A percentile compares a stretch with the other conserved stretches of the same genome.
Conservation (phyloP, 2,888 invertebrate species). For the Azorinus chamasolen region DNA sequence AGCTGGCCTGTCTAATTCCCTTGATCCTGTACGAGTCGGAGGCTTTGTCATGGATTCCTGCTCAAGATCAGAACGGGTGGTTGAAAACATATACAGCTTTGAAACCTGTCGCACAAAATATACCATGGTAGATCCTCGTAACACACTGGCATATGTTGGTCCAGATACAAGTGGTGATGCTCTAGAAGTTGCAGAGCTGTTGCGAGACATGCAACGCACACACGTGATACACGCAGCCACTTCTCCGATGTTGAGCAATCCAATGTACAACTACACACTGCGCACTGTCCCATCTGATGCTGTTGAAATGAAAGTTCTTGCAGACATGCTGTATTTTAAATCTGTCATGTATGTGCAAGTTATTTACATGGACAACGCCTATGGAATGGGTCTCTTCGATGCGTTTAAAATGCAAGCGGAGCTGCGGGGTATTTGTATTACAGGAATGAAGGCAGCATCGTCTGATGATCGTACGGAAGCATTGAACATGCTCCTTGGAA, state of each 20-base stretch:
- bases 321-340: constrained; percentile 46
- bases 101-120: constrained; percentile 74
- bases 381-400: constrained; percentile 51
- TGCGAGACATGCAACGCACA: constrained; percentile 88
- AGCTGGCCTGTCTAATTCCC: constrained; percentile 9
- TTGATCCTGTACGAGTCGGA: constrained; percentile 68
- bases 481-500: constrained; percentile 19
- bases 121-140: constrained; percentile 69
- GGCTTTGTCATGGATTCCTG: constrained; percentile 83
- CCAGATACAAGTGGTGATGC: constrained; percentile 75
- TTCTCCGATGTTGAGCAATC: constrained; percentile 63
- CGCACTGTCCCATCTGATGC: constrained; percentile 75
- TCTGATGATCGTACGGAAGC: constrained; percentile 6
- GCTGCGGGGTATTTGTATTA: constrained; percentile 65
- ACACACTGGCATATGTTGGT: constrained; percentile 80
- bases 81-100: constrained; percentile 77
- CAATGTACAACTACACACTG: constrained; percentile 71
- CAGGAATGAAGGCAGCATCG: constrained; percentile 41
- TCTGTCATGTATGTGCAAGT: constrained; percentile 66
- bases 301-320: constrained; percentile 75
- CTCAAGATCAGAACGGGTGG: constrained; percentile 62
- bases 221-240: constrained; percentile 84
- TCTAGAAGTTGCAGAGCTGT: constrained; percentile 78
- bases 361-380: constrained; percentile 63
- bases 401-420: constrained; percentile 52